Evolutionary conservation across 2,113 vertebrate species (phyloP).

Genomic region (Coptodon rendalli): DNA sequence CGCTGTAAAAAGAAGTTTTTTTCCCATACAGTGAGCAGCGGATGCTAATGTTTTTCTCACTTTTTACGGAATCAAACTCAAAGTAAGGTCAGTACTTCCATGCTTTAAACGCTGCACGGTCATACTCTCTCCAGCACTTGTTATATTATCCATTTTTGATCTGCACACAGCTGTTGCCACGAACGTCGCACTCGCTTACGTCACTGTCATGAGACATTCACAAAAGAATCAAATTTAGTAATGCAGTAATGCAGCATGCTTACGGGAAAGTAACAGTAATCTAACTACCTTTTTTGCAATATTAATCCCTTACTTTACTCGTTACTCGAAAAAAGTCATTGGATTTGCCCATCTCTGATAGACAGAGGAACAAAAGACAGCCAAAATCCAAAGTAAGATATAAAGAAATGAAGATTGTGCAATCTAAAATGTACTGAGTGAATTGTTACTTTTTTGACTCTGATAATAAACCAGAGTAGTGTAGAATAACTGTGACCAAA

Average conservation of each 20-base stretch:
- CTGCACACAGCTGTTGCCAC: neutral
- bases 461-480: neutral
- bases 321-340: neutral
- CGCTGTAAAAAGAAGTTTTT: neutral
- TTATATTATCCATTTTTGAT: neutral
- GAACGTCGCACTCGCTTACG: rapidly evolving
- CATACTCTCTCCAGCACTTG: neutral
- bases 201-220: neutral
- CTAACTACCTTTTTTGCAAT: neutral
- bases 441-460: neutral
- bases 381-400: neutral
- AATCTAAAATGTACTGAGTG: neutral
- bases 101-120: neutral
- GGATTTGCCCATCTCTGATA: neutral
- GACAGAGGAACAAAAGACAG: neutral
- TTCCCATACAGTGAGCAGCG: rapidly evolving
- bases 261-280: neutral
- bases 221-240: neutral
- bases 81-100: neutral
- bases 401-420: neutral
- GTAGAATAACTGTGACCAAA: neutral
- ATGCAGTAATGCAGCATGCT: neutral
- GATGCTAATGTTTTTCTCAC: neutral
- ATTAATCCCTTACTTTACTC: neutral
- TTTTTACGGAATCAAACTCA: neutral